phyloP scores from a whole-genome alignment of 2,113 vertebrate genomes.

The Cyprichromis sp. region DNA sequence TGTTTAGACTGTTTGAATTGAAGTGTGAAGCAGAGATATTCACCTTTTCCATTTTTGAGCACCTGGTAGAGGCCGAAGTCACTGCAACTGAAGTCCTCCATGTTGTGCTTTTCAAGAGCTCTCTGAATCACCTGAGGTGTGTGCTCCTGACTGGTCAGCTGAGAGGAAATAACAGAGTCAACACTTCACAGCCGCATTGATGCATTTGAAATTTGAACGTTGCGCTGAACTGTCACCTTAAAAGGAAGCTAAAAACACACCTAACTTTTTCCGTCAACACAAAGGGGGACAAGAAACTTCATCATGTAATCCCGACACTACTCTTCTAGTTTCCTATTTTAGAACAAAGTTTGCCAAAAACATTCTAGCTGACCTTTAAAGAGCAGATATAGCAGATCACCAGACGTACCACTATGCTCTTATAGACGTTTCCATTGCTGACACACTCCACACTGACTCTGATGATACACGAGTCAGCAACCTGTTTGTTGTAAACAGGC shows the following conservation, averaged over 20 bases:
- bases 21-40: background rate
- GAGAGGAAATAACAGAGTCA: background rate
- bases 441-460: conserved; percentile 78
- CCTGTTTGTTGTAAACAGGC: conserved; percentile 69
- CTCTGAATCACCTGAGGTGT: conserved; percentile 77
- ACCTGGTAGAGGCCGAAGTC: conserved; percentile 80
- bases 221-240: fast-evolving
- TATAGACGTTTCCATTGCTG: conserved; percentile 80
- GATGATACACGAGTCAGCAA: conserved; percentile 76
- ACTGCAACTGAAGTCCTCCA: conserved; percentile 55
- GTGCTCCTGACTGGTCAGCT: conserved; percentile 91
- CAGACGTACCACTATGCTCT: conserved; percentile 81
- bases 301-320: background rate
- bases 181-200: fast-evolving
- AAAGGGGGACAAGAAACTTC: background rate
- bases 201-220: fast-evolving
- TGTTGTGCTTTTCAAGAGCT: conserved; percentile 80
- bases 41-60: conserved; percentile 74
- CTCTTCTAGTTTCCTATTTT: background rate
- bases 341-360: background rate
- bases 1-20: background rate
- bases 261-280: background rate
- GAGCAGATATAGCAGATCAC: background rate
- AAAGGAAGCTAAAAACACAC: background rate
- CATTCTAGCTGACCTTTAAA: background rate